Percentiles rank a stretch among this genome's conserved stretches.
Evolutionary conservation across 2,113 vertebrate species (phyloP).

Genomic region (Menura novaehollandiae): DNA sequence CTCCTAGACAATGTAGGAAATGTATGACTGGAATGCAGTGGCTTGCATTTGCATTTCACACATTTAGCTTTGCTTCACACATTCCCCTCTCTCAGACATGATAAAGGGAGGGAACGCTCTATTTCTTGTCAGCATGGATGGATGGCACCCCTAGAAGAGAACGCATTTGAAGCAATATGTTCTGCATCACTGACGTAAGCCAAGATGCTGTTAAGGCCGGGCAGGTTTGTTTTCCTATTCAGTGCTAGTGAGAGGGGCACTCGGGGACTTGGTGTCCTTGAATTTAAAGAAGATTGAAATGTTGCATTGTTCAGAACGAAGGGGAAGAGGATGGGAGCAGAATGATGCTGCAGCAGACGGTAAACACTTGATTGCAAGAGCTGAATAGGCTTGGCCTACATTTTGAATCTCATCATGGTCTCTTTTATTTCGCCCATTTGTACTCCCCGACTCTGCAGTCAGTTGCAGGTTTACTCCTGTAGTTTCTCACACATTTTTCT

Average conservation of each 20-base stretch:
- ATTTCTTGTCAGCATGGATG: slow-evolving; percentile 48
- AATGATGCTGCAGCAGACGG: neutral
- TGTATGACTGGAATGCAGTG: neutral
- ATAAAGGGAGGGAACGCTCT: slow-evolving; percentile 22
- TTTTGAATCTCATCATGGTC: neutral
- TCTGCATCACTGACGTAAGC: slow-evolving; percentile 45
- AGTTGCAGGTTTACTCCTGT: neutral
- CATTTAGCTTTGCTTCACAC: slow-evolving; percentile 36
- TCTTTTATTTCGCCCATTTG: neutral
- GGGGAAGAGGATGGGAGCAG: neutral
- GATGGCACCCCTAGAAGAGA: slow-evolving; percentile 39
- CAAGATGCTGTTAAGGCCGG: neutral
- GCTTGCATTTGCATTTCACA: slow-evolving; percentile 44
- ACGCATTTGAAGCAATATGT: slow-evolving; percentile 39
- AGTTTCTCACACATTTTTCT: neutral
- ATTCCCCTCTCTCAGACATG: slow-evolving; percentile 50
- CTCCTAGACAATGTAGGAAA: neutral
- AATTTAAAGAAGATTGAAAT: slow-evolving; percentile 54
- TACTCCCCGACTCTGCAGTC: neutral
- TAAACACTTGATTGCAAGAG: slow-evolving; percentile 23
- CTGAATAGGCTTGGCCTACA: slow-evolving; percentile 2
- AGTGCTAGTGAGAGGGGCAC: neutral
- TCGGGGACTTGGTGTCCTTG: slow-evolving; percentile 35
- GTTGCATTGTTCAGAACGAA: slow-evolving; percentile 28
- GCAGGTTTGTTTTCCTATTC: slow-evolving; percentile 40